Evolutionary conservation across 2,113 vertebrate species (phyloP).

Genomic region (Prionailurus bengalensis): DNA sequence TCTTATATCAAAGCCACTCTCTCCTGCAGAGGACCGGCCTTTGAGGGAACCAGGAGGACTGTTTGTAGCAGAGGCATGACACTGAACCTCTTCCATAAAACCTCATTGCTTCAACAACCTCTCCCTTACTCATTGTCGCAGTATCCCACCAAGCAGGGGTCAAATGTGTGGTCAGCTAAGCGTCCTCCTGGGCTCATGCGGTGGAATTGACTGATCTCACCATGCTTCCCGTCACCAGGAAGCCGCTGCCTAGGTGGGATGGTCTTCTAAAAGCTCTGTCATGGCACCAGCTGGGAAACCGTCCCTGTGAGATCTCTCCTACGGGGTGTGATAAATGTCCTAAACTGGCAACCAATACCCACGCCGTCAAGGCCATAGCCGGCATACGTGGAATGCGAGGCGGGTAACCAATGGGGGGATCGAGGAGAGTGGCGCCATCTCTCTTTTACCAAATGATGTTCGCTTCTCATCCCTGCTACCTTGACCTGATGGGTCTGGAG

Average conservation of each 20-base stretch:
- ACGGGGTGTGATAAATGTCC: not conserved
- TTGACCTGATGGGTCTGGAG: not conserved
- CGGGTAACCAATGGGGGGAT: not conserved
- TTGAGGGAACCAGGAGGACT: not conserved
- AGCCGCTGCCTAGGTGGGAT: not conserved
- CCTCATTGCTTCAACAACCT: not conserved
- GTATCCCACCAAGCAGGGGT: not conserved
- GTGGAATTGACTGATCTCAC: not conserved
- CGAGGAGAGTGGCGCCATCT: not conserved
- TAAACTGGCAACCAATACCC: not conserved
- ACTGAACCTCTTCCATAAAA: not conserved
- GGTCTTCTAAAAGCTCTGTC: not conserved
- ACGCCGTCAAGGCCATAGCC: not conserved
- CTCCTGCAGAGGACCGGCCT: not conserved
- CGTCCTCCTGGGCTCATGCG: not conserved
- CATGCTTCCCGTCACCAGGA: not conserved
- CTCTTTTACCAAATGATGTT: not conserved
- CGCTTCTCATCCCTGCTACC: not conserved
- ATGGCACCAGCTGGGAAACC: not conserved
- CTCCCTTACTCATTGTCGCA: not conserved
- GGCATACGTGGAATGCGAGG: not conserved
- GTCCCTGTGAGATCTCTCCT: not conserved
- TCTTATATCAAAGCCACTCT: not conserved
- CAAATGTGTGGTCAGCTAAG: not conserved
- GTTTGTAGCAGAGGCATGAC: not conserved